These are phyloP conservation scores for Monarcha castaneiventris DNA, from an alignment of 2,113 vertebrate genomes.

Conservation along the genomic window DNA sequence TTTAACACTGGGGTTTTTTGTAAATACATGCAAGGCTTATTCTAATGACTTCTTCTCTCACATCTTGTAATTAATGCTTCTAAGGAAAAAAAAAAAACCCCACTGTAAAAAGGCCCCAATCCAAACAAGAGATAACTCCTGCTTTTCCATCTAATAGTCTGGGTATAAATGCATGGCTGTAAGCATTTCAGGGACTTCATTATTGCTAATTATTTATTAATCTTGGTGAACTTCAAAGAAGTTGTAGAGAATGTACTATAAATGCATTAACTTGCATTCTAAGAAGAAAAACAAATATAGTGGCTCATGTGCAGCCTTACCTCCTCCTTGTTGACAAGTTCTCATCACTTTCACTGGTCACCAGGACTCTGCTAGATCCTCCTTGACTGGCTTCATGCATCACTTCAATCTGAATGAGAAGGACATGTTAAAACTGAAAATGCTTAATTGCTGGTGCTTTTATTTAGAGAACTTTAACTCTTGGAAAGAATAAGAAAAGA, in stretches of 20 bases:
- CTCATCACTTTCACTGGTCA: constrained; percentile 81
- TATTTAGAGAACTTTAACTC: not conserved
- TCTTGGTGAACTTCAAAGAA: not conserved
- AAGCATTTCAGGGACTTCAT: not conserved
- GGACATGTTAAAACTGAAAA: not conserved
- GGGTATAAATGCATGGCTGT: not conserved
- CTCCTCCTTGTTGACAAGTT: constrained; percentile 83
- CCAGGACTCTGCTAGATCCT: constrained; percentile 76
- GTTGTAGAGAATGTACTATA: not conserved
- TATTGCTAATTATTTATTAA: not conserved
- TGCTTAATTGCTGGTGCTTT: not conserved
- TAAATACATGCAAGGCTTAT: not conserved
- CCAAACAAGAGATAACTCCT: not conserved
- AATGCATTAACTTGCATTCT: not conserved
- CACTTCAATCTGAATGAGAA: constrained; percentile 85
- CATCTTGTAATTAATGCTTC: not conserved
- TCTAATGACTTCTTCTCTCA: not conserved
- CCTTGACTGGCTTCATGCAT: constrained; percentile 87
- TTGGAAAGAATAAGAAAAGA: not conserved
- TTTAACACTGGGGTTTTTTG: not conserved
- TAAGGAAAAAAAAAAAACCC: not conserved
- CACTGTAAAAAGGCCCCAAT: not conserved
- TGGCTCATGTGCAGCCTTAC: constrained; percentile 66
- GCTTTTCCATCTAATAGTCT: not conserved
- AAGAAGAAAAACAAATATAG: not conserved